phyloP scores from a whole-genome alignment of 2,113 vertebrate species.

The Bufo bufo region DNA sequence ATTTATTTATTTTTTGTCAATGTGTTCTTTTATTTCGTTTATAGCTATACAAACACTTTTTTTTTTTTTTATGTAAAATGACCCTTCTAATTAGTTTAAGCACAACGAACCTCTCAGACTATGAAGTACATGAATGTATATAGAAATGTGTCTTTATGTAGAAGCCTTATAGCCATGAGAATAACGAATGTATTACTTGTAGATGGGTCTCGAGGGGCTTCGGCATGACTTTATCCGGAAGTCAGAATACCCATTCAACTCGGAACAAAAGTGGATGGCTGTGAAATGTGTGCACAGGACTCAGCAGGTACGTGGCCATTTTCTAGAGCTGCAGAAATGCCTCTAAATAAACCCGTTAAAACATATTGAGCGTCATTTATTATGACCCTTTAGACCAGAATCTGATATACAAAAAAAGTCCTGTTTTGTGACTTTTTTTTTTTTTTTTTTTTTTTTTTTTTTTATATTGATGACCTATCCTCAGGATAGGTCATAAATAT shows the following conservation, averaged over 20 bases:
- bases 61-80: too few relatives aligned
- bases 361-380: neutral
- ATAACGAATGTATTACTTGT: conserved; percentile 1
- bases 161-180: neutral
- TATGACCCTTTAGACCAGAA: too few relatives aligned
- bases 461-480: too few relatives aligned
- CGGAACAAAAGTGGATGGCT: conserved; percentile 98
- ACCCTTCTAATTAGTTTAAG: too few relatives aligned
- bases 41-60: too few relatives aligned
- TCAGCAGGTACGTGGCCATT: conserved; percentile 78
- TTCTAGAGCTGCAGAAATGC: neutral
- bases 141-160: too few relatives aligned
- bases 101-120: neutral
- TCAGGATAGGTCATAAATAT: too few relatives aligned
- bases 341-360: neutral
- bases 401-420: too few relatives aligned
- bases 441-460: too few relatives aligned
- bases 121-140: neutral
- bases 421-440: too few relatives aligned
- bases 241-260: conserved; percentile 92
- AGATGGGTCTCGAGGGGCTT: conserved; percentile 92
- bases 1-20: too few relatives aligned
- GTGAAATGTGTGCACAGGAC: conserved; percentile 90
- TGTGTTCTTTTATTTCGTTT: too few relatives aligned
- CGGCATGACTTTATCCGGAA: conserved; percentile 89